Conservation (phyloP, 2,113 vertebrate genomes). For the Phylloscopus trochiloides region DNA sequence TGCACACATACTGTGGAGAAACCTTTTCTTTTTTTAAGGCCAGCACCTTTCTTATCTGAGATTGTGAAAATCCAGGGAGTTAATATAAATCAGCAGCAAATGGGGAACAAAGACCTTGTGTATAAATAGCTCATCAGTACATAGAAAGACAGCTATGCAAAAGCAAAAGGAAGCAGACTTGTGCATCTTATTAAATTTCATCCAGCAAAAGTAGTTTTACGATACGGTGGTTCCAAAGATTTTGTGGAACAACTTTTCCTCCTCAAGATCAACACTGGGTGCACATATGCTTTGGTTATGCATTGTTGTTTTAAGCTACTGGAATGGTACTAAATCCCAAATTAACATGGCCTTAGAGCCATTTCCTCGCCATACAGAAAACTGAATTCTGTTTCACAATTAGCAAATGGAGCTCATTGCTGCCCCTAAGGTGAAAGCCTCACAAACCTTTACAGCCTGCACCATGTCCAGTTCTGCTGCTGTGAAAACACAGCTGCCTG, state of each 20-base stretch:
- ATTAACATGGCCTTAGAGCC: not conserved
- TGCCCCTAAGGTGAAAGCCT: not conserved
- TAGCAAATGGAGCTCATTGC: not conserved
- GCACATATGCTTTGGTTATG: not conserved
- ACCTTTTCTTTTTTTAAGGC: not conserved
- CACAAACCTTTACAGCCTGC: not conserved
- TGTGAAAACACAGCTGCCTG: not conserved
- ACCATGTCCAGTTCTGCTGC: not conserved
- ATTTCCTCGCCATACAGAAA: not conserved
- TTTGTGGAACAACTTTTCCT: not conserved
- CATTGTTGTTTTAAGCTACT: not conserved
- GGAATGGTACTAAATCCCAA: not conserved
- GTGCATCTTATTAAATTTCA: not conserved
- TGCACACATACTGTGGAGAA: not conserved
- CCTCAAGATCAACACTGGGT: not conserved
- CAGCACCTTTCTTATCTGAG: not conserved
- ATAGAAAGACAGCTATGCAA: not conserved
- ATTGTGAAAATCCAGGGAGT: not conserved
- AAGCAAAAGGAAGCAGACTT: not conserved
- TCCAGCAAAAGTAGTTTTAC: not conserved
- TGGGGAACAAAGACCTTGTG: not conserved
- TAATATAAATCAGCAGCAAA: not conserved
- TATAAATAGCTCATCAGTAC: not conserved
- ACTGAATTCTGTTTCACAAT: not conserved
- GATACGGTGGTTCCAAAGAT: not conserved